Evolutionary conservation across 2,888 invertebrate genomes (phyloP).

Genomic region (Torymus auratus): DNA sequence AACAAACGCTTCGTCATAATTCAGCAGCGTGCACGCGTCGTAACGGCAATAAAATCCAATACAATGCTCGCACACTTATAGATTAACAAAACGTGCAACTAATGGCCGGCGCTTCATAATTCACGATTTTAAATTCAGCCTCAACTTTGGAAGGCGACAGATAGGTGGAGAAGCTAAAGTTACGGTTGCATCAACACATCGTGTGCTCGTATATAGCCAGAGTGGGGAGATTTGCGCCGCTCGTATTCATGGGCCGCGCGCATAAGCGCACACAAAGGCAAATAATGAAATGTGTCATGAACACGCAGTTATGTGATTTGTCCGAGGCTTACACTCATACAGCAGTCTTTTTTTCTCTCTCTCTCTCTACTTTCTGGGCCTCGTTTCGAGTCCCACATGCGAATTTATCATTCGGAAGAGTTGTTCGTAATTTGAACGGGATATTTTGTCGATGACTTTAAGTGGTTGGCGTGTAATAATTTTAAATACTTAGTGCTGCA

Average conservation of each 20-base stretch:
- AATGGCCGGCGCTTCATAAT: neutral
- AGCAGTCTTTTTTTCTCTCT: conserved; percentile 4
- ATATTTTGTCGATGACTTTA: no score
- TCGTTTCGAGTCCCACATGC: neutral
- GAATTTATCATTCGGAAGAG: no score
- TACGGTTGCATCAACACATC: conserved; percentile 21
- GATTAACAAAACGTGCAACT: conserved; percentile 5
- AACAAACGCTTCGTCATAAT: no score
- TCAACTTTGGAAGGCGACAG: conserved; percentile 21
- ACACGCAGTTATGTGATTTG: conserved; percentile 46
- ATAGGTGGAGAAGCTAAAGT: conserved; percentile 25
- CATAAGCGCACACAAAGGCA: conserved; percentile 32
- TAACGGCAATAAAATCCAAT: no score
- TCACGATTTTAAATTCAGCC: conserved; percentile 29
- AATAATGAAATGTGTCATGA: conserved; percentile 55
- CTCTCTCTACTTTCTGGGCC: neutral
- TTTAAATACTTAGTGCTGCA: no score
- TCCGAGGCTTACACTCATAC: conserved; percentile 27
- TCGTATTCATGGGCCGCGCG: conserved; percentile 11
- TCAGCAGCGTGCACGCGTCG: no score
- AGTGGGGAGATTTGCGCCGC: no score
- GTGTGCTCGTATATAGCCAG: neutral
- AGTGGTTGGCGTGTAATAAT: no score
- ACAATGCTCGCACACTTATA: neutral
- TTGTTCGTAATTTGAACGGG: no score